phyloP scores from a whole-genome alignment of 2,888 invertebrate genomes.

The Zaprionus lineosus region DNA sequence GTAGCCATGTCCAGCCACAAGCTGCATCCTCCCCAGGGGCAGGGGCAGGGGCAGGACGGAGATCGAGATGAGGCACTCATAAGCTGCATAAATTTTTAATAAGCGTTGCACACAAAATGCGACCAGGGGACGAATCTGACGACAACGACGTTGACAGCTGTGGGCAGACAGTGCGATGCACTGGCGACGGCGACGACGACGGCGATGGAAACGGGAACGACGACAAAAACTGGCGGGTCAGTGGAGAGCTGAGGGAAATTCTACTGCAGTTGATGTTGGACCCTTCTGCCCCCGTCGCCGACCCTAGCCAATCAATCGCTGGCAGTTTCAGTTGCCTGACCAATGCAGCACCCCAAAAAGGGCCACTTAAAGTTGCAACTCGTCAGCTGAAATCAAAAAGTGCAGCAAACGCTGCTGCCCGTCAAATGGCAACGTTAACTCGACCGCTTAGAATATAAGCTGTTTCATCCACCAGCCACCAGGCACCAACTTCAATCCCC shows the following conservation, averaged over 20 bases:
- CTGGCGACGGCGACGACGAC: too few relatives aligned
- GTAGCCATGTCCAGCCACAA: constrained; percentile 40
- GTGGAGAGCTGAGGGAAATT: too few relatives aligned
- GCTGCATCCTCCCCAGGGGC: constrained; percentile 12
- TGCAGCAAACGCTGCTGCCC: constrained; percentile 42
- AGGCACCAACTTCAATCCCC: too few relatives aligned
- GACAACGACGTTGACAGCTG: constrained; percentile 31
- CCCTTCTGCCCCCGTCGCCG: not conserved
- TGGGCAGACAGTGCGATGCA: too few relatives aligned
- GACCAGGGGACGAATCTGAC: constrained; percentile 39
- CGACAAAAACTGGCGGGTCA: too few relatives aligned
- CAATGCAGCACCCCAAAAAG: constrained; percentile 38
- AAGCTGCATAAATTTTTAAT: constrained; percentile 73
- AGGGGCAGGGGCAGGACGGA: not conserved
- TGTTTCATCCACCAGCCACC: too few relatives aligned
- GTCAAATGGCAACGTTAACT: constrained; percentile 22
- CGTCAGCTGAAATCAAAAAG: constrained; percentile 15
- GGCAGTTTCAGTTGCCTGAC: constrained; percentile 4
- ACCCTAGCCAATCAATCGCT: too few relatives aligned
- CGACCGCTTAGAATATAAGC: constrained; percentile 20
- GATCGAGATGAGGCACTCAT: constrained; percentile 30
- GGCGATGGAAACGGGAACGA: not conserved
- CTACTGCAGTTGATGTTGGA: constrained; percentile 5
- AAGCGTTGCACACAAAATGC: constrained; percentile 56
- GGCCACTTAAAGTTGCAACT: constrained; percentile 33